phyloP scores from a whole-genome alignment of 2,113 vertebrate species.

The Onychostruthus taczanowskii region DNA sequence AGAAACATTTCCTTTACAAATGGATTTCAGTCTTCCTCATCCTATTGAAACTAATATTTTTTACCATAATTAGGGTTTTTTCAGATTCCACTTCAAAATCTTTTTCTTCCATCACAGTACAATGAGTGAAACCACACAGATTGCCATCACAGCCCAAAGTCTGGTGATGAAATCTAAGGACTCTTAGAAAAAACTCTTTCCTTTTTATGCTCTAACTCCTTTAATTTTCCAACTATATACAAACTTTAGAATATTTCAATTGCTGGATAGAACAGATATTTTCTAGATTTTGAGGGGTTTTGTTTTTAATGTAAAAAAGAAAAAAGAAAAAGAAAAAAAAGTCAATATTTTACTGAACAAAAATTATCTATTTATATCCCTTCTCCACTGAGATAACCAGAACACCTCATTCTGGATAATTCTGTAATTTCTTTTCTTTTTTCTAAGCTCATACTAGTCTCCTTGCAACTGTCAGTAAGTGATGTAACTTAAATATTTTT shows the following conservation, averaged over 20 bases:
- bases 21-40: background rate
- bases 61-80: background rate
- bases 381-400: background rate
- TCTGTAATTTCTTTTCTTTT: background rate
- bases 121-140: background rate
- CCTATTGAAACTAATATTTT: background rate
- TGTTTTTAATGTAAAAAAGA: background rate
- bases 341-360: background rate
- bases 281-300: background rate
- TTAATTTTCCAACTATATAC: background rate
- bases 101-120: background rate
- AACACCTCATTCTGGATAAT: background rate
- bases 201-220: background rate
- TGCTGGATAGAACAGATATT: background rate
- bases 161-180: background rate
- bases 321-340: background rate
- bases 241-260: background rate
- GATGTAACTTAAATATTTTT: background rate
- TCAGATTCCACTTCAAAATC: background rate
- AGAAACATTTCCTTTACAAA: background rate
- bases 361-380: background rate
- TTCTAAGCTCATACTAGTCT: background rate
- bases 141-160: background rate
- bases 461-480: background rate
- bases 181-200: background rate